Evolutionary conservation across 2,113 vertebrate species (phyloP).

Genomic region (Gracilinanus agilis): DNA sequence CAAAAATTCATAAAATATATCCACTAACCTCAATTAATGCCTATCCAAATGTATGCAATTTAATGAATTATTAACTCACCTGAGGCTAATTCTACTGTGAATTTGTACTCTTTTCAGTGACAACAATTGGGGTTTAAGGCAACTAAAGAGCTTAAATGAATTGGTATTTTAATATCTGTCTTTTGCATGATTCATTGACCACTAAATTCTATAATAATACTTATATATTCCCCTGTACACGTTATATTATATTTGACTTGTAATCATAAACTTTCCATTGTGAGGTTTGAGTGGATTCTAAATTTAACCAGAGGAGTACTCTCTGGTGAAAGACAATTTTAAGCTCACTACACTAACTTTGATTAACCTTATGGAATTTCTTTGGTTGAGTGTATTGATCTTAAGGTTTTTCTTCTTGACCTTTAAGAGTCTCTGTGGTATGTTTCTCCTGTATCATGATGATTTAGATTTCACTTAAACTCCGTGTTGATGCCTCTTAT

Average conservation of each 20-base stretch:
- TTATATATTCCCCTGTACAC: neutral
- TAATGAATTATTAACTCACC: slow-evolving; percentile 44
- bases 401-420: slow-evolving; percentile 46
- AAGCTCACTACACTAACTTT: slow-evolving; percentile 44
- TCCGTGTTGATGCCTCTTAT: slow-evolving; percentile 56
- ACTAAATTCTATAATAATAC: slow-evolving; percentile 3
- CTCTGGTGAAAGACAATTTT: slow-evolving; percentile 18
- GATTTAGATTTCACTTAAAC: slow-evolving; percentile 42
- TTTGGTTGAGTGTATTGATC: slow-evolving; percentile 50
- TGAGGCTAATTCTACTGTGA: slow-evolving; percentile 56
- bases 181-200: slow-evolving; percentile 12
- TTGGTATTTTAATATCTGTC: slow-evolving; percentile 46
- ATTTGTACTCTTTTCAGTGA: slow-evolving; percentile 40
- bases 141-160: slow-evolving; percentile 37
- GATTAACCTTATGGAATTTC: slow-evolving; percentile 56
- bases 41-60: neutral
- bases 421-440: slow-evolving; percentile 49
- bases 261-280: slow-evolving; percentile 34
- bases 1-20: neutral
- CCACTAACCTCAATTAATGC: slow-evolving; percentile 2
- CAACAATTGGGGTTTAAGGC: slow-evolving; percentile 39
- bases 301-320: neutral
- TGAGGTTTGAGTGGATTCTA: slow-evolving; percentile 13
- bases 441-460: slow-evolving; percentile 36
- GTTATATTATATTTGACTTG: neutral